Evolutionary conservation across 2,797 vertebrate genomes (phyloP).

Genomic region (Mormyrops attenuatus): DNA sequence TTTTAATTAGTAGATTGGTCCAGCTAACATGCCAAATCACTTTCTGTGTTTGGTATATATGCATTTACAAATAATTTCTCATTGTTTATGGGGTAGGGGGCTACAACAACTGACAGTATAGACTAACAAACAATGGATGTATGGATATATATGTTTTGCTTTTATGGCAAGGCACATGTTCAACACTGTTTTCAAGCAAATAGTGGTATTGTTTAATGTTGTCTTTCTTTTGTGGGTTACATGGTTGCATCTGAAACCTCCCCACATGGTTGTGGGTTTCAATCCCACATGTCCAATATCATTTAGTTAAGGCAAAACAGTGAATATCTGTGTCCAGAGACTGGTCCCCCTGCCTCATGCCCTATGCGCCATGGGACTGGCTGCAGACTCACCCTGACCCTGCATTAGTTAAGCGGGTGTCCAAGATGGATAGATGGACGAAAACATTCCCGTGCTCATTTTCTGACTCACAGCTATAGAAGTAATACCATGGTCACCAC

Average conservation of each 20-base stretch:
- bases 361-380: neutral
- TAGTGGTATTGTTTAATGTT: neutral
- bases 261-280: neutral
- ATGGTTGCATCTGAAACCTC: neutral
- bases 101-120: neutral
- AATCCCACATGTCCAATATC: neutral
- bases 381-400: neutral
- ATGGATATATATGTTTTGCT: neutral
- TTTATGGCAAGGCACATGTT: neutral
- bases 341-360: neutral
- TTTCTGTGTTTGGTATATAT: slow-evolving; percentile 37
- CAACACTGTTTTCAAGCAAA: neutral
- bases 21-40: slow-evolving; percentile 52
- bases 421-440: neutral
- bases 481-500: neutral
- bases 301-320: neutral
- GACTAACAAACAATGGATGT: neutral
- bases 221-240: neutral
- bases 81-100: neutral
- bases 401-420: neutral
- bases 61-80: neutral
- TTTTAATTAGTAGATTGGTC: slow-evolving; percentile 61
- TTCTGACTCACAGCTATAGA: neutral
- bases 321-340: neutral
- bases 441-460: neutral